Percentiles rank a stretch among this genome's conserved stretches.
Conservation (phyloP, 35 echinoderm and acorn worm genomes). For the Chiridota heheva region DNA sequence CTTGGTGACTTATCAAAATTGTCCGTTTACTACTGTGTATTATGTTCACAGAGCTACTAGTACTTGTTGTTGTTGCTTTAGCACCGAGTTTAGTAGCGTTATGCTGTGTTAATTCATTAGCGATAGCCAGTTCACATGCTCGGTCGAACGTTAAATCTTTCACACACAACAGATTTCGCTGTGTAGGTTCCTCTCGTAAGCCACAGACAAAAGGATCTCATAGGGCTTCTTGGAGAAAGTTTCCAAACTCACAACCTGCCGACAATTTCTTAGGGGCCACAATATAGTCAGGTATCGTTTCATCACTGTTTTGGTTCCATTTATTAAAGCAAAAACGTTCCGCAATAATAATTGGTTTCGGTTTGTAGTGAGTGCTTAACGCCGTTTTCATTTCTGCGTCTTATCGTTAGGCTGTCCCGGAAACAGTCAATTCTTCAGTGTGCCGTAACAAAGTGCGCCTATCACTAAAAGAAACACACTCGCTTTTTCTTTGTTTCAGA, state of each 20-base stretch:
- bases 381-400: too few species aligned
- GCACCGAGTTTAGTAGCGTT: conserved; percentile 20
- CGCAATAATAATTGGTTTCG: too few species aligned
- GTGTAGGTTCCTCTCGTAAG: conserved; percentile 12
- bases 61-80: background rate
- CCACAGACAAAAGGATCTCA: conserved; percentile 63
- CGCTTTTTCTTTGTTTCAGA: too few species aligned
- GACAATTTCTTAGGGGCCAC: conserved; percentile 42
- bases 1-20: background rate
- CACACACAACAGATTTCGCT: conserved; percentile 33
- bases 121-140: conserved; percentile 22
- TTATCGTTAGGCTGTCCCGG: too few species aligned
- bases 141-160: conserved; percentile 22
- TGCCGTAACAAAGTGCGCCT: too few species aligned
- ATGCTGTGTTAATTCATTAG: conserved; percentile 31
- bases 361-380: too few species aligned
- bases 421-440: too few species aligned
- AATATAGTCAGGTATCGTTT: conserved; percentile 34
- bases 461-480: too few species aligned
- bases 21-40: background rate
- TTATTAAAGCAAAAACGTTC: too few species aligned
- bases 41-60: background rate
- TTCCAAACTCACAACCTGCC: conserved; percentile 42
- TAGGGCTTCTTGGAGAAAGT: conserved; percentile 14
- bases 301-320: conserved; percentile 23